Percentiles rank a stretch among this genome's conserved stretches.
These are phyloP conservation scores for Phaethon lepturus DNA, from an alignment of 2,113 vertebrate genomes.

Conservation along the genomic window DNA sequence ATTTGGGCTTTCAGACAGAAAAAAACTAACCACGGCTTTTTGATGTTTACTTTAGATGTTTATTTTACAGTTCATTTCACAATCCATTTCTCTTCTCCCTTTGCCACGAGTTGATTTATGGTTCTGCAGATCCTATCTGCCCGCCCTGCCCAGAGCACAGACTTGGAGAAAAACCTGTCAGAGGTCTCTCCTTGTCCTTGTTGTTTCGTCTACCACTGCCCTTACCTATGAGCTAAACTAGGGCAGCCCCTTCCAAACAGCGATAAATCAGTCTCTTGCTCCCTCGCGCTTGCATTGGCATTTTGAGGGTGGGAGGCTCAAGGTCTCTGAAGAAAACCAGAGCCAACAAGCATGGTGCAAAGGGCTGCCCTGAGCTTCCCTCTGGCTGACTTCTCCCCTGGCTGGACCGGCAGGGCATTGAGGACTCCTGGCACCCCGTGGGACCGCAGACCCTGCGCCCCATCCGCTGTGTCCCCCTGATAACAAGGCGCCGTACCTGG, in stretches of 20 bases:
- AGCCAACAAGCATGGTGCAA: not conserved
- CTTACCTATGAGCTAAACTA: not conserved
- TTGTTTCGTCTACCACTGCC: not conserved
- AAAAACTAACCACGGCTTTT: slow-evolving; percentile 12
- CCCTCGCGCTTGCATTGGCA: not conserved
- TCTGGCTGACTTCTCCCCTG: not conserved
- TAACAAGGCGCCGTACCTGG: not conserved
- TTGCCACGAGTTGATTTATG: not conserved
- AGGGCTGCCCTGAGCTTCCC: not conserved
- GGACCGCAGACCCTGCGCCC: not conserved
- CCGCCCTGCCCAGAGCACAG: not conserved
- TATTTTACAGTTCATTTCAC: slow-evolving; percentile 68
- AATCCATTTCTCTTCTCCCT: slow-evolving; percentile 36
- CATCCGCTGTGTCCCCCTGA: accelerated
- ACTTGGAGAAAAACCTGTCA: not conserved
- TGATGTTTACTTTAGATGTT: slow-evolving; percentile 30
- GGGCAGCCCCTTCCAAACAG: not conserved
- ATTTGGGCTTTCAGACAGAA: slow-evolving; percentile 40
- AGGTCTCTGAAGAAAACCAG: not conserved
- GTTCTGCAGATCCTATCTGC: slow-evolving; percentile 41
- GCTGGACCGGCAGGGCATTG: not conserved
- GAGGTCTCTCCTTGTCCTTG: not conserved
- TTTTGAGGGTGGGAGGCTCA: not conserved
- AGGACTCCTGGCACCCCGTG: accelerated
- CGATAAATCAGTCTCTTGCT: not conserved